phyloP scores from a whole-genome alignment of 1,140 invertebrate species.

The Nephila pilipes region DNA sequence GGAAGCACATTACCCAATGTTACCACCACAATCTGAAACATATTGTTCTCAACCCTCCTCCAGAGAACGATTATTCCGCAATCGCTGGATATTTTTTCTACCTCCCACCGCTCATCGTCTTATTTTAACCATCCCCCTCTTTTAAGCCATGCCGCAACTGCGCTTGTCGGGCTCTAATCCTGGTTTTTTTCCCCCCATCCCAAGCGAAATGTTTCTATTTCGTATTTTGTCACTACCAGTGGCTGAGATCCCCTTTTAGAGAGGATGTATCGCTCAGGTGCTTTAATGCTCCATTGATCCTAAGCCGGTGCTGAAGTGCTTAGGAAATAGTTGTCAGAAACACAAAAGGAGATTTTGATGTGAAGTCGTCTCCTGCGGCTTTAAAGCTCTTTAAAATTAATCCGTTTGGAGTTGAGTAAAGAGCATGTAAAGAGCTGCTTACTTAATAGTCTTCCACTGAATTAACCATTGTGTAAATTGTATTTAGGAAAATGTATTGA shows the following conservation, averaged over 20 bases:
- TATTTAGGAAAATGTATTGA: too few relatives aligned
- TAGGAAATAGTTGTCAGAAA: neutral
- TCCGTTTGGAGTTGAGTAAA: neutral
- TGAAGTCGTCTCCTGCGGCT: neutral
- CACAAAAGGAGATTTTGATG: neutral
- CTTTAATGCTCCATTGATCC: constrained; percentile 36
- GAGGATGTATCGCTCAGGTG: neutral
- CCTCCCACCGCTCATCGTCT: neutral
- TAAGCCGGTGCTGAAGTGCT: neutral
- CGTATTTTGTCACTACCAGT: neutral
- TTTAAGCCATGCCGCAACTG: constrained; percentile 19
- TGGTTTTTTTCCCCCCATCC: neutral
- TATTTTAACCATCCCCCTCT: constrained; percentile 29
- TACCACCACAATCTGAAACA: constrained; percentile 44
- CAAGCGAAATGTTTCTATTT: constrained; percentile 34
- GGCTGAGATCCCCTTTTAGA: neutral
- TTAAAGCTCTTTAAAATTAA: constrained; percentile 6
- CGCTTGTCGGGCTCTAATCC: neutral
- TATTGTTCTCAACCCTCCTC: constrained; percentile 44
- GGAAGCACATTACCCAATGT: constrained; percentile 74
- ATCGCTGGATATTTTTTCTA: neutral
- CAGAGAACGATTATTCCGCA: constrained; percentile 5
- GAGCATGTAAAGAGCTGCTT: too few relatives aligned
- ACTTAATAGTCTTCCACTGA: too few relatives aligned
- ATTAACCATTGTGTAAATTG: too few relatives aligned